A percentile compares a stretch with the other conserved stretches of the same genome.
Evolutionary conservation across 2,797 vertebrate species (phyloP).

Genomic region (Mionectes olivaceus): DNA sequence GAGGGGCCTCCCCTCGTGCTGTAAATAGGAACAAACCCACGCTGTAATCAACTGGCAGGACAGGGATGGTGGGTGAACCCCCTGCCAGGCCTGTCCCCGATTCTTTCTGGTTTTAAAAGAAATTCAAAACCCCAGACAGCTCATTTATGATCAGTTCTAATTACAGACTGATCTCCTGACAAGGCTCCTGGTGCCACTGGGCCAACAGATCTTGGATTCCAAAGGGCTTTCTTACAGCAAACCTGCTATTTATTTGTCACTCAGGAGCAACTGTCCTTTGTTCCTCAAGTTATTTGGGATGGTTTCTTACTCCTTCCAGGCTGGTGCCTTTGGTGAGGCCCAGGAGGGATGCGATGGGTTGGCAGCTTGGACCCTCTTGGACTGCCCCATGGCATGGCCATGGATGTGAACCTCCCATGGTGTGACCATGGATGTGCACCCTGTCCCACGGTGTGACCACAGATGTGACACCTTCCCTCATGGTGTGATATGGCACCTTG

Average conservation of each 20-base stretch:
- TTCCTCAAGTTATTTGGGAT: not conserved
- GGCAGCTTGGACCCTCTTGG: not conserved
- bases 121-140: not conserved
- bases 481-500: not conserved
- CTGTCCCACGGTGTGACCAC: not conserved
- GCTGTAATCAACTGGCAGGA: not conserved
- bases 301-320: not conserved
- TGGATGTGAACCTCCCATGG: not conserved
- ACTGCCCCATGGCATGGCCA: not conserved
- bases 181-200: not conserved
- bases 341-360: not conserved
- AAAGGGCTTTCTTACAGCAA: not conserved
- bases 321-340: not conserved
- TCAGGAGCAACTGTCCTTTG: not conserved
- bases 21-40: not conserved
- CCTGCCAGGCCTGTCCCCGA: not conserved
- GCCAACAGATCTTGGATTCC: not conserved
- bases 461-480: rapidly evolving
- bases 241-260: conserved; percentile 34
- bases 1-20: not conserved
- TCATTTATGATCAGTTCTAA: not conserved
- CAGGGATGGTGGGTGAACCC: not conserved
- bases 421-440: not conserved
- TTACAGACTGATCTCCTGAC: not conserved
- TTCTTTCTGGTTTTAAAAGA: not conserved